Base-by-base conservation (phyloP, 2,888 invertebrate genomes). In the Plagodis dolabraria region DNA sequence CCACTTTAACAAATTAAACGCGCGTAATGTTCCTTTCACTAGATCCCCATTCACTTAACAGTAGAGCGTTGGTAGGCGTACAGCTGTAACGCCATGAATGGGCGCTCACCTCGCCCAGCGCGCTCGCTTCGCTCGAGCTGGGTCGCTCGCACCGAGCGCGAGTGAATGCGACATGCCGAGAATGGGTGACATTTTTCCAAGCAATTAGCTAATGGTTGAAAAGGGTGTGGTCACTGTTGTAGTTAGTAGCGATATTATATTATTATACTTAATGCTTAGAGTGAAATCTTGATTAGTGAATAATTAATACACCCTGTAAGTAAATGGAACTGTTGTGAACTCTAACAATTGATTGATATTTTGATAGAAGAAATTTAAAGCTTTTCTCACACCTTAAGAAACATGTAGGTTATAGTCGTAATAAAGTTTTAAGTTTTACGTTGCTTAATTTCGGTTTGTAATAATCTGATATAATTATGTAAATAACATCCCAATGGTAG, bases 191-290 rank as follows among this genome's bases (percentile, higher is more conserved):
- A 70, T 71, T 77, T 73, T 79, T 79, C 73, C 72, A 63, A 71
- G 77, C 79, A 80, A 79, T 80, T 79, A 77, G 72, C 73, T 79
- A 79, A 80, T 80, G 74, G 71, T 63, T 51, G 36, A 44, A 9
- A 22, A n/a, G 53, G 52, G 56, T n/a, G 47, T 42, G 50, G 35
- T 6, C 42, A 5, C 9, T 11, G 53, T 35, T 38, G 9, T 10
- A 43, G 56, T 52, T 55, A 22, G 22, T 7, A 44, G 50, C 50
- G 40, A 33, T n/a, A 40, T 40, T 8, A 40, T 10, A n/a, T n/a
- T n/a, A n/a, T n/a, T n/a, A 10, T 12, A n/a, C 2, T 49, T 48
- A 36, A 48, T 38, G 12, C 43, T 11, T 12, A 5, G 10, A 44
- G 11, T 12, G 7, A 5, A 5, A 12, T 22, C 4, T 22, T 22